A percentile compares a stretch with the other conserved stretches of the same genome.
Evolutionary conservation across 1,140 invertebrate genomes (phyloP).

Genomic region (Homarus americanus): DNA sequence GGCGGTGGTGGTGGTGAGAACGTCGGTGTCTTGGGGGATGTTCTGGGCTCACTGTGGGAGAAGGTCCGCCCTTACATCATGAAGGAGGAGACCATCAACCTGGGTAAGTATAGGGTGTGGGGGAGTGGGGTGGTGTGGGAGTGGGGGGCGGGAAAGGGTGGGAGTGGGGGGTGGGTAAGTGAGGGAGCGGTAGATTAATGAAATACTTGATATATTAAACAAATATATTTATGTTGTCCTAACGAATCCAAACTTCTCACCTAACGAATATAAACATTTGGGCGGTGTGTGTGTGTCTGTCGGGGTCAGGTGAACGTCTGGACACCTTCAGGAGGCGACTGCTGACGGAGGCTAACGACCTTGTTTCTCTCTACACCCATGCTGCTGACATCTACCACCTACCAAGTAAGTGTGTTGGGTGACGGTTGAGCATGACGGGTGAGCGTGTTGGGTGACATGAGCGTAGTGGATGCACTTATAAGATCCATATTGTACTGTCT

Average conservation of each 20-base stretch:
- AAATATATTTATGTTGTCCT: neutral
- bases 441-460: neutral
- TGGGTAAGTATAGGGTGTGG: neutral
- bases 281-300: no score
- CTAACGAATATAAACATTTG: neutral
- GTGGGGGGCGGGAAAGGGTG: no score
- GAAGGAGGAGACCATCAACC: no score
- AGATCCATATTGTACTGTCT: no score
- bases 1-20: neutral
- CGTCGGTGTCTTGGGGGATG: neutral
- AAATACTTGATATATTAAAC: neutral
- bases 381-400: neutral
- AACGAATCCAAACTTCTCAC: neutral
- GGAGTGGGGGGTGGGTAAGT: neutral
- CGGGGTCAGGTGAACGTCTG: neutral
- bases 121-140: neutral
- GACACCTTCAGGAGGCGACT: neutral
- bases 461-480: neutral
- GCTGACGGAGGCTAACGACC: neutral
- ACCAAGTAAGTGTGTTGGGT: neutral
- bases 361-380: neutral
- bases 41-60: neutral
- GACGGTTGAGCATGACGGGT: neutral
- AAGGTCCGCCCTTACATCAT: neutral
- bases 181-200: no score